Evolutionary conservation across 37 sponge, comb jelly and placozoan genomes (phyloP).

Genomic region (Beroe forskalii): DNA sequence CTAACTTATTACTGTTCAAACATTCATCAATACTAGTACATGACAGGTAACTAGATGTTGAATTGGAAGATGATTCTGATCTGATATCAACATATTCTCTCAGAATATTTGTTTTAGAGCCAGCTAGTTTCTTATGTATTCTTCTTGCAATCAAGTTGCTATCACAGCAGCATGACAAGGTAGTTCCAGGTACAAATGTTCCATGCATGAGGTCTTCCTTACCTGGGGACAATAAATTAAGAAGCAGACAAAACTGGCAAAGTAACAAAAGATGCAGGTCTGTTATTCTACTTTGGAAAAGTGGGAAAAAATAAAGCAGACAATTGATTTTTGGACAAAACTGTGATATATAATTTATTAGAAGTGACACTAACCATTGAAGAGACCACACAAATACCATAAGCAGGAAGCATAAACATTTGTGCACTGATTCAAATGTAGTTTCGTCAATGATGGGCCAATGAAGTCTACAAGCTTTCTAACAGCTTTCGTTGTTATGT

Average conservation of each 20-base stretch:
- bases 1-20: too few relatives aligned
- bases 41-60: too few relatives aligned
- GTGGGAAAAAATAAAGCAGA: background rate
- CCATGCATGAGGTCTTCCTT: background rate
- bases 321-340: background rate
- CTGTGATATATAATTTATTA: too few relatives aligned
- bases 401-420: slow-evolving; percentile 14
- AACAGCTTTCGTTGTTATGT: slow-evolving; percentile 9
- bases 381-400: slow-evolving; percentile 30
- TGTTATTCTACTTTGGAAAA: too few relatives aligned
- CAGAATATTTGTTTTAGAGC: too few relatives aligned
- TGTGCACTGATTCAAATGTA: slow-evolving; percentile 48
- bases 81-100: too few relatives aligned
- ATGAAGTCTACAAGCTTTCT: background rate
- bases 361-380: slow-evolving; percentile 49
- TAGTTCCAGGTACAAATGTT: background rate
- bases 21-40: too few relatives aligned
- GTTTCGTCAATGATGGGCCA: background rate
- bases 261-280: too few relatives aligned
- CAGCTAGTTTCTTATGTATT: background rate
- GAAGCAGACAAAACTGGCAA: too few relatives aligned
- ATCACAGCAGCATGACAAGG: slow-evolving; percentile 27
- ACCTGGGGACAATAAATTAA: slow-evolving; percentile 1
- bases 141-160: too few relatives aligned
- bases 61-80: too few relatives aligned